These are phyloP conservation scores for Plebejus melissa DNA, from an alignment of 2,888 invertebrate genomes.

Conservation along the genomic window DNA sequence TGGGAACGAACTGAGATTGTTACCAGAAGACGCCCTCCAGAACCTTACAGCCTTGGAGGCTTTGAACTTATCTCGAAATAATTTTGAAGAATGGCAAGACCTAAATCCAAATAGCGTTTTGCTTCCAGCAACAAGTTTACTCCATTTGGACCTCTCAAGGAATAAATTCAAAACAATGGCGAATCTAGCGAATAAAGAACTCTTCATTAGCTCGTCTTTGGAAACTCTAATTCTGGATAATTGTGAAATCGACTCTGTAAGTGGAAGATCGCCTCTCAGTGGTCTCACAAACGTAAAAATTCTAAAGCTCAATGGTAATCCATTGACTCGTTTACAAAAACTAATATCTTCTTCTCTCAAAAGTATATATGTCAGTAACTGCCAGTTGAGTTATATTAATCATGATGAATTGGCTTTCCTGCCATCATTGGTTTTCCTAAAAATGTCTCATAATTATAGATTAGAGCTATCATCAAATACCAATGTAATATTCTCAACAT, in stretches of 20 bases:
- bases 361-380: slow-evolving; percentile 78
- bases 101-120: slow-evolving; percentile 77
- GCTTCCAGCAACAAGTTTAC: slow-evolving; percentile 68
- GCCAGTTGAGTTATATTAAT: slow-evolving; percentile 73
- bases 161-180: slow-evolving; percentile 80
- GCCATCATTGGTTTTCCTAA: slow-evolving; percentile 78
- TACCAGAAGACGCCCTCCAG: slow-evolving; percentile 68
- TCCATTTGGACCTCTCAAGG: slow-evolving; percentile 80
- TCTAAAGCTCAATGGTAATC: slow-evolving; percentile 76
- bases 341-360: slow-evolving; percentile 73
- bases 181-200: slow-evolving; percentile 65
- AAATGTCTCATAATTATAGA: slow-evolving; percentile 81
- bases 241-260: slow-evolving; percentile 79
- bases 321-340: slow-evolving; percentile 62
- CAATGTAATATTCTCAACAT: slow-evolving; percentile 66
- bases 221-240: slow-evolving; percentile 79
- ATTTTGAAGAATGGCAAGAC: slow-evolving; percentile 78
- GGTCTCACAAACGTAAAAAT: slow-evolving; percentile 75
- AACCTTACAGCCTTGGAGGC: slow-evolving; percentile 77
- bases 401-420: slow-evolving; percentile 77
- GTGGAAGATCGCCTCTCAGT: slow-evolving; percentile 69
- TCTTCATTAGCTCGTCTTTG: slow-evolving; percentile 79
- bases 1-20: slow-evolving; percentile 71
- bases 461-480: slow-evolving; percentile 65
- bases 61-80: slow-evolving; percentile 82